phyloP scores from a whole-genome alignment of 2,888 invertebrate genomes.

The Sturmia bella region DNA sequence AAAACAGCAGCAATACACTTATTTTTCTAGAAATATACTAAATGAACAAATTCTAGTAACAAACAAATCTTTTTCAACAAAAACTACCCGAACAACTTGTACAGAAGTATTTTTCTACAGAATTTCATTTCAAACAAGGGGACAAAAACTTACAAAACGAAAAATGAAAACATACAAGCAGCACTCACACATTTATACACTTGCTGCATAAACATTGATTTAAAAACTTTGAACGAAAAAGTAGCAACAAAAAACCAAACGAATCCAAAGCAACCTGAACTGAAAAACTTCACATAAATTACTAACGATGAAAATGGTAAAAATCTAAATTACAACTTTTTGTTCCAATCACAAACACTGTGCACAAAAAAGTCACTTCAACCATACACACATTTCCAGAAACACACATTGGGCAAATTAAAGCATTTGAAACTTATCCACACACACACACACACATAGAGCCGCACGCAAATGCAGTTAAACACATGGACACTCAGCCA shows the following conservation, averaged over 20 bases:
- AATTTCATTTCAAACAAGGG: conserved; percentile 68
- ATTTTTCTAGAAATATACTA: conserved; percentile 60
- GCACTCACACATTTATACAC: not conserved
- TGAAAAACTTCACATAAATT: conserved; percentile 66
- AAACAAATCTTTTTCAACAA: conserved; percentile 65
- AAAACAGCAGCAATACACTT: conserved; percentile 59
- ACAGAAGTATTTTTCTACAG: conserved; percentile 68
- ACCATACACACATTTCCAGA: not conserved
- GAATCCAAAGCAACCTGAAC: conserved; percentile 38
- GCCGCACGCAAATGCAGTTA: not conserved
- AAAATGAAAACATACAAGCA: not conserved
- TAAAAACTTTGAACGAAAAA: conserved; percentile 49
- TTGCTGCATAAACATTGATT: conserved; percentile 20
- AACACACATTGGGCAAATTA: not conserved
- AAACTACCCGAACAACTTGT: conserved; percentile 70
- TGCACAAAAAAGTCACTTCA: conserved; percentile 48
- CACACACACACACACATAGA: not conserved
- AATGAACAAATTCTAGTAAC: conserved; percentile 64
- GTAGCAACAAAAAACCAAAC: conserved; percentile 45
- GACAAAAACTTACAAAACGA: conserved; percentile 58
- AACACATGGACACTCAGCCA: not conserved
- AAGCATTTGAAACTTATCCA: not conserved
- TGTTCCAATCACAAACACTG: conserved; percentile 68
- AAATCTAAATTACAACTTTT: conserved; percentile 70
- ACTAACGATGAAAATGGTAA: conserved; percentile 70